A percentile compares a stretch with the other conserved stretches of the same genome.
These are phyloP conservation scores for Parauchenoglanis punctatus DNA, from an alignment of 2,797 vertebrate species.

Conservation along the genomic window DNA sequence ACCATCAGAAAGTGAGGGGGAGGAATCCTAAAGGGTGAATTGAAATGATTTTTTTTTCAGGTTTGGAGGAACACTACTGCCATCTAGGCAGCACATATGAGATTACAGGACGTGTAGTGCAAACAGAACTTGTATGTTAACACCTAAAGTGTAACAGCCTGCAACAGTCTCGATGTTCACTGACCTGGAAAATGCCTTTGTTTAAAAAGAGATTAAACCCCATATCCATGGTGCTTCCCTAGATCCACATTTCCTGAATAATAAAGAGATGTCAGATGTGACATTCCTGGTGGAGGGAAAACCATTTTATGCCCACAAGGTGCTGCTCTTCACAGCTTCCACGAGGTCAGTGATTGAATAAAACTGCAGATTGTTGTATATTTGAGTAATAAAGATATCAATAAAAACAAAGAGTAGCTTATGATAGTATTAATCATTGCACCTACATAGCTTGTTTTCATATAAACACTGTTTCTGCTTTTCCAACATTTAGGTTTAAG, in stretches of 20 bases:
- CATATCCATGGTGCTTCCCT: background rate
- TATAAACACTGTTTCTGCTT: background rate
- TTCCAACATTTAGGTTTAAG: conserved; percentile 85
- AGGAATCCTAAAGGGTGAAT: conserved; percentile 16
- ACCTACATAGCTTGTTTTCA: background rate
- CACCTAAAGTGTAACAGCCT: background rate
- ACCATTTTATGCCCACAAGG: conserved; percentile 83
- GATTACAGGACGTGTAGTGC: background rate
- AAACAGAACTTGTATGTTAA: background rate
- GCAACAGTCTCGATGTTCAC: background rate
- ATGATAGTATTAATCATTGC: background rate
- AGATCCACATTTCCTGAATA: conserved; percentile 83
- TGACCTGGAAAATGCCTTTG: conserved; percentile 8
- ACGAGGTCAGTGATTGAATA: conserved; percentile 64
- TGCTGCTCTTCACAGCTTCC: conserved; percentile 80
- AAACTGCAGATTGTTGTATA: background rate
- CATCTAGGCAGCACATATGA: conserved; percentile 41
- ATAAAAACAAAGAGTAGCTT: background rate
- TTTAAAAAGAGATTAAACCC: background rate
- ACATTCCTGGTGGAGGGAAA: conserved; percentile 84
- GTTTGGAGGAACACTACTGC: conserved; percentile 44
- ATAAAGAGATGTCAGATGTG: conserved; percentile 83
- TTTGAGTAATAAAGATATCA: background rate
- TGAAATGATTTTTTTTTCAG: background rate
- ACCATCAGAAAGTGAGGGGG: conserved; percentile 2